Evolutionary conservation across 1,140 invertebrate species (phyloP).

Genomic region (Leptoteleia sp.): DNA sequence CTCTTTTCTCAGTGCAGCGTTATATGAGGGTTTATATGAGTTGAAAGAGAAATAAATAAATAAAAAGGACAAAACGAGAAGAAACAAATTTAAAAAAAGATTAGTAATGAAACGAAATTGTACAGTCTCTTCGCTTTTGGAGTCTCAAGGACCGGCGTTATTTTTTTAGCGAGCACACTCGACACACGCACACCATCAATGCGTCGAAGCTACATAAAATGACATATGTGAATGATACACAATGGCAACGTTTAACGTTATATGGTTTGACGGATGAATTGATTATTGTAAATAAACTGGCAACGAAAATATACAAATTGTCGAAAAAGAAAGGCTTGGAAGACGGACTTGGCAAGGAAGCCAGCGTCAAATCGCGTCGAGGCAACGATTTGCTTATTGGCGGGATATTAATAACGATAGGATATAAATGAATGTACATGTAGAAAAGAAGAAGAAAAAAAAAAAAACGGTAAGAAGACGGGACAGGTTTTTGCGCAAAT

Average conservation of each 20-base stretch:
- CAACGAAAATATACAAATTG: conserved; percentile 75
- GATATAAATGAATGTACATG: too few species aligned
- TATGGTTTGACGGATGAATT: conserved; percentile 68
- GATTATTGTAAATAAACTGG: conserved; percentile 69
- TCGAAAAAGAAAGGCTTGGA: conserved; percentile 65
- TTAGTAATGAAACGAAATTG: too few species aligned
- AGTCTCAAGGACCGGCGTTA: conserved; percentile 36
- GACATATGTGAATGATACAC: conserved; percentile 54
- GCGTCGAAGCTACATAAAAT: conserved; percentile 45
- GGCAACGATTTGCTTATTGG: too few species aligned
- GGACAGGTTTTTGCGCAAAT: too few species aligned
- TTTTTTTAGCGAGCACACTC: conserved; percentile 52
- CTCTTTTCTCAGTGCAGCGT: too few species aligned
- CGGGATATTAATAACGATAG: too few species aligned
- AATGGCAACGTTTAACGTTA: conserved; percentile 57
- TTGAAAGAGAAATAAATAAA: not conserved
- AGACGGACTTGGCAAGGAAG: conserved; percentile 68
- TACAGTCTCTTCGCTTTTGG: conserved; percentile 52
- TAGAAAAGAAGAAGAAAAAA: too few species aligned
- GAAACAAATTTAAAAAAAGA: too few species aligned
- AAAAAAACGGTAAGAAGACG: too few species aligned
- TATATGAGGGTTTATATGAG: conserved; percentile 12
- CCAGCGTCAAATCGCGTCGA: conserved; percentile 72
- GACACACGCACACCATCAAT: conserved; percentile 6
- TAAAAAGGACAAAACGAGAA: not conserved